A percentile compares a stretch with the other conserved stretches of the same genome.
Evolutionary conservation across 1,140 invertebrate genomes (phyloP).

Genomic region (Andricus grossulariae): DNA sequence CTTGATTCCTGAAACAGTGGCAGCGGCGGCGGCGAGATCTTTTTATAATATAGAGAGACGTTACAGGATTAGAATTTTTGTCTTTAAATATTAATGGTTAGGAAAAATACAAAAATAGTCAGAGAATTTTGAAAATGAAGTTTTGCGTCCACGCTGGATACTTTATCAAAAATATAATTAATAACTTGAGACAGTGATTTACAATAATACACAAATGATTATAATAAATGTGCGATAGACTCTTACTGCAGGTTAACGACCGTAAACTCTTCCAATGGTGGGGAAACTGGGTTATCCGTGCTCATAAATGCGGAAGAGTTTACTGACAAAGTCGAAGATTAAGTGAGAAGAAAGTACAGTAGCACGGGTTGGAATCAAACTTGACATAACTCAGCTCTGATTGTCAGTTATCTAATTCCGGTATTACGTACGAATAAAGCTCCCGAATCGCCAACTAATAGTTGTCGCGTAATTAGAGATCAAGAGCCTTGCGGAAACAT

Average conservation of each 20-base stretch:
- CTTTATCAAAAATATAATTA: too few relatives aligned
- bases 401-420: not conserved
- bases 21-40: too few relatives aligned
- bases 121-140: too few relatives aligned
- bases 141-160: too few relatives aligned
- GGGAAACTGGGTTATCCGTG: constrained; percentile 46
- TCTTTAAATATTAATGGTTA: too few relatives aligned
- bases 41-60: too few relatives aligned
- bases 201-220: not conserved
- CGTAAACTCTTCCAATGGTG: constrained; percentile 20
- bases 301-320: constrained; percentile 36
- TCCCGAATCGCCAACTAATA: not conserved
- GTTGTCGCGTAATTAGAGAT: constrained; percentile 3
- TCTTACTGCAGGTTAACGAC: constrained; percentile 30
- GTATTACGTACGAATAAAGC: not conserved
- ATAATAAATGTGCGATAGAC: constrained; percentile 9
- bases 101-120: too few relatives aligned
- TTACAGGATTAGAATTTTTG: too few relatives aligned
- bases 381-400: constrained; percentile 4
- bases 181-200: not conserved
- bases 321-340: constrained; percentile 30
- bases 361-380: not conserved
- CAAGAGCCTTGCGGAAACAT: constrained; percentile 2
- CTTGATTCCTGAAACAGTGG: too few relatives aligned
- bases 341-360: constrained; percentile 29